phyloP scores from a whole-genome alignment of 2,797 vertebrate species.

The Phaenicophaeus curvirostris region DNA sequence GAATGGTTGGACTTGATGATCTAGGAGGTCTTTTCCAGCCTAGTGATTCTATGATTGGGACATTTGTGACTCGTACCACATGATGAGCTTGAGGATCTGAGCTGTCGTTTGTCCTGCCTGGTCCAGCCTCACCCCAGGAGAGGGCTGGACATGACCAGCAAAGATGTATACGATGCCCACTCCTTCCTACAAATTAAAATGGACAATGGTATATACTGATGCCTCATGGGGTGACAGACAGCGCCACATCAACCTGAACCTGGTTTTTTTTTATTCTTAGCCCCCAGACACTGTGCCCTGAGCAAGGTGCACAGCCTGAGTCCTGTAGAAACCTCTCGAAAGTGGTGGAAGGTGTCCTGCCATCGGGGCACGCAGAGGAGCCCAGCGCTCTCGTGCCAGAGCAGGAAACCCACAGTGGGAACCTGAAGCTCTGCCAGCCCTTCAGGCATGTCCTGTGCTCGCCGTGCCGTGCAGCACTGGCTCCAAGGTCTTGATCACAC shows the following conservation, averaged over 20 bases:
- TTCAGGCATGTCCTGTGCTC: background rate
- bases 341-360: background rate
- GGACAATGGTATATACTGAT: background rate
- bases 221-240: background rate
- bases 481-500: constrained; percentile 48
- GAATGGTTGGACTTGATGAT: too few relatives aligned
- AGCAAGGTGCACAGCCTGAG: fast-evolving
- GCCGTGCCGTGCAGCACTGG: background rate
- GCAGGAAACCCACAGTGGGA: background rate
- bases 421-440: background rate
- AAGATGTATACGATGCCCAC: fast-evolving
- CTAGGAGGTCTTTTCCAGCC: too few relatives aligned
- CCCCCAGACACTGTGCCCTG: background rate
- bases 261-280: fast-evolving
- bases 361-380: fast-evolving
- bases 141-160: background rate
- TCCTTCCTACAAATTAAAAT: background rate
- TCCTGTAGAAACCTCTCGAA: fast-evolving
- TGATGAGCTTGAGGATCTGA: background rate
- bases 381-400: background rate
- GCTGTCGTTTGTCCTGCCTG: background rate
- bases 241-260: background rate
- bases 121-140: background rate
- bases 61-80: background rate
- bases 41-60: too few relatives aligned